A percentile compares a stretch with the other conserved stretches of the same genome.
phyloP scores from a whole-genome alignment of 2,797 vertebrate species.

The Mormyrus proboscirostris region DNA sequence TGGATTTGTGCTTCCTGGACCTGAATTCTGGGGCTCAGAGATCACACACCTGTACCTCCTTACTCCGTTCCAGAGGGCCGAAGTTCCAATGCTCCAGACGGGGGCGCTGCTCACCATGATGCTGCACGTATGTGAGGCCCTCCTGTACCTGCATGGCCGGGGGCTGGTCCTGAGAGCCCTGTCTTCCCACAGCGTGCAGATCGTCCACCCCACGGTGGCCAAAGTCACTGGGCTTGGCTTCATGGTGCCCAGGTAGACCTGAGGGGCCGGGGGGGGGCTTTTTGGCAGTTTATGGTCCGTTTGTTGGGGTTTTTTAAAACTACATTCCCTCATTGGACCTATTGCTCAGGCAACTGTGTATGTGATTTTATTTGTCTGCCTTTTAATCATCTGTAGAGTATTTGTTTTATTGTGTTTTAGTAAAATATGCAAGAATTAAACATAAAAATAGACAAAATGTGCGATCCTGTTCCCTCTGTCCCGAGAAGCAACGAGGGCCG shows the following conservation, averaged over 20 bases:
- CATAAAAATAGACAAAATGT: background rate
- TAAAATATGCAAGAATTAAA: background rate
- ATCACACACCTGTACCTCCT: background rate
- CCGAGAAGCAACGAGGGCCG: slow-evolving; percentile 14
- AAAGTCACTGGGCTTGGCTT: slow-evolving; percentile 61
- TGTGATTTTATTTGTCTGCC: background rate
- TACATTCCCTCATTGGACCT: background rate
- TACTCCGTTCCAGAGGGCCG: slow-evolving; percentile 21
- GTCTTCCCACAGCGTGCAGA: slow-evolving; percentile 58
- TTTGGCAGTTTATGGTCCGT: background rate
- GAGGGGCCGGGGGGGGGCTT: background rate
- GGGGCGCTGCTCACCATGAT: slow-evolving; percentile 37
- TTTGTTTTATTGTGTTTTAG: background rate
- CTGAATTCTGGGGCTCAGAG: background rate
- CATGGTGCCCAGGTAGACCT: slow-evolving; percentile 46
- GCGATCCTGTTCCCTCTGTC: background rate
- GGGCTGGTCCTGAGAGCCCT: slow-evolving; percentile 52
- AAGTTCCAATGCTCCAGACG: slow-evolving; percentile 31
- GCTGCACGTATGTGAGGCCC: slow-evolving; percentile 58
- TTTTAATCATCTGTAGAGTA: background rate
- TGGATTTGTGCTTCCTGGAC: background rate
- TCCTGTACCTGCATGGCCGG: slow-evolving; percentile 54
- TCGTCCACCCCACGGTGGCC: slow-evolving; percentile 50
- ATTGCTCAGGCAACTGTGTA: background rate
- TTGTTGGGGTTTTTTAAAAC: background rate